phyloP scores from a whole-genome alignment of 2,888 invertebrate species.

The Yponomeuta evonymella region DNA sequence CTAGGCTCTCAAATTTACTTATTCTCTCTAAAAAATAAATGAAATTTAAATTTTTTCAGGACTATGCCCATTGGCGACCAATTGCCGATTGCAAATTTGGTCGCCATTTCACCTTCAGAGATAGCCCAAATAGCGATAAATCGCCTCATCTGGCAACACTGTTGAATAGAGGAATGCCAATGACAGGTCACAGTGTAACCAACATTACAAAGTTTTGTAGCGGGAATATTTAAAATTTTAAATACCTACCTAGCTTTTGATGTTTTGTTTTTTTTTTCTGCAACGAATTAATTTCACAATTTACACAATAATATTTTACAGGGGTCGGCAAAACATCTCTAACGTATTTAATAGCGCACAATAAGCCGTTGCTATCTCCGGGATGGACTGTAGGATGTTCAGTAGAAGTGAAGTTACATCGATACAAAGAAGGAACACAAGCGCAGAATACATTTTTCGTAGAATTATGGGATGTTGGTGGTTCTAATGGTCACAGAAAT shows the following conservation, averaged over 20 bases:
- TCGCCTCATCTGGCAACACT: too few relatives aligned
- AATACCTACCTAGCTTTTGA: background rate
- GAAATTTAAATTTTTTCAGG: too few relatives aligned
- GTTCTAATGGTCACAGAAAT: conserved; percentile 94
- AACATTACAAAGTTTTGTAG: too few relatives aligned
- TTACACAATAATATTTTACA: conserved; percentile 35
- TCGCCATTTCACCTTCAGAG: too few relatives aligned
- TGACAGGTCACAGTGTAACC: too few relatives aligned
- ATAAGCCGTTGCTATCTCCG: conserved; percentile 88
- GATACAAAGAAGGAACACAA: conserved; percentile 95
- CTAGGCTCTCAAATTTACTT: too few relatives aligned
- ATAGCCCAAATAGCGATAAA: too few relatives aligned
- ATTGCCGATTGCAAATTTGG: too few relatives aligned
- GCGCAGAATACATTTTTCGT: conserved; percentile 93
- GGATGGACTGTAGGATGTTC: conserved; percentile 98
- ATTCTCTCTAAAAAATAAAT: too few relatives aligned
- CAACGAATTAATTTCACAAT: background rate
- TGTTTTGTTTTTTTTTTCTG: background rate
- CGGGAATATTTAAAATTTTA: too few relatives aligned
- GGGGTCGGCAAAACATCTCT: conserved; percentile 98
- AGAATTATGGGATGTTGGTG: conserved; percentile 98
- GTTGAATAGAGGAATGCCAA: too few relatives aligned
- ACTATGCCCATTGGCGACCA: too few relatives aligned
- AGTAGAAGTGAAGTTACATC: conserved; percentile 96
- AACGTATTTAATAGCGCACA: conserved; percentile 92